A percentile compares a stretch with the other conserved stretches of the same genome.
Evolutionary conservation across 2,797 vertebrate species (phyloP).

Genomic region (Ptychobarbus kaznakovi): DNA sequence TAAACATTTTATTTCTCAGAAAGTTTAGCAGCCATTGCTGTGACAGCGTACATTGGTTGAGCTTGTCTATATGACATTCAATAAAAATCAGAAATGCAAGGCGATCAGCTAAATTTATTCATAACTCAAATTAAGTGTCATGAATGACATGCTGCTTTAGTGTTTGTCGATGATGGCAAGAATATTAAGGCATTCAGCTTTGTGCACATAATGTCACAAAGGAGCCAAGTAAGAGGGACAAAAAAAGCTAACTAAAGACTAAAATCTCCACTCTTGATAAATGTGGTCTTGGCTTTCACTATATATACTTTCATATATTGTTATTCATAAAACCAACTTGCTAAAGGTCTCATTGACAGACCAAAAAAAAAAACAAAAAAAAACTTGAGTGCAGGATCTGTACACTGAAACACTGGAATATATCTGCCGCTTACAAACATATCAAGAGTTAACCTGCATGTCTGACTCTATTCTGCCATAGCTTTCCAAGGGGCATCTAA

Average conservation of each 20-base stretch:
- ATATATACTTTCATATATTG: not conserved
- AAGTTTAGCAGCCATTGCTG: not conserved
- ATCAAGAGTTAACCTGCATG: not conserved
- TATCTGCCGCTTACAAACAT: not conserved
- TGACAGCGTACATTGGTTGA: not conserved
- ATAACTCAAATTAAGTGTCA: not conserved
- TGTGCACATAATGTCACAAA: not conserved
- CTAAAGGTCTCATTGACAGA: not conserved
- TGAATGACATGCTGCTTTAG: slow-evolving; percentile 11
- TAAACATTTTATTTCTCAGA: not conserved
- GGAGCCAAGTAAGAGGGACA: not conserved
- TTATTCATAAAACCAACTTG: not conserved
- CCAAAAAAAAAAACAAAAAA: not conserved
- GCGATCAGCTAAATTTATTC: not conserved
- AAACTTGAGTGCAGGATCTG: not conserved
- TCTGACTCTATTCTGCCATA: not conserved
- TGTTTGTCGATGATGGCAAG: slow-evolving; percentile 16
- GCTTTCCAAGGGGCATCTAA: slow-evolving; percentile 24
- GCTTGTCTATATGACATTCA: not conserved
- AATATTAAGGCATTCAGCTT: slow-evolving; percentile 8
- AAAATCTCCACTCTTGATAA: not conserved
- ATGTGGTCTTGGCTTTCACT: not conserved
- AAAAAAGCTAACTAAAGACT: not conserved
- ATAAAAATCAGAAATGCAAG: not conserved
- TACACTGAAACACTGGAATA: not conserved